Evolutionary conservation across 2,888 invertebrate species (phyloP).

Genomic region (Merodon equestris): DNA sequence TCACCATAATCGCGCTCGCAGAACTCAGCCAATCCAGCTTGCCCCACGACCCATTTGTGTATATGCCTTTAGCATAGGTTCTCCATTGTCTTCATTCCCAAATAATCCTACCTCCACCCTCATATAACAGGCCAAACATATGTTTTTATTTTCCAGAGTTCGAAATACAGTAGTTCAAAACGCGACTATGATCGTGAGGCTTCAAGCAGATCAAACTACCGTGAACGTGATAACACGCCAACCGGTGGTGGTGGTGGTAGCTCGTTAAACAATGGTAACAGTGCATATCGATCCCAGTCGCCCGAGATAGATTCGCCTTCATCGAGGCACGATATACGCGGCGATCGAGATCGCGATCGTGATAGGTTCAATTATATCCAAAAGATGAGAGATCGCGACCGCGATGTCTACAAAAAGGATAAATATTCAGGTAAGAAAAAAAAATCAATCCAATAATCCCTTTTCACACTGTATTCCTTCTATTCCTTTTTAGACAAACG

Average conservation of each 20-base stretch:
- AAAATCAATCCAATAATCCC: constrained; percentile 10
- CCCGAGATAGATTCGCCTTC: constrained; percentile 86
- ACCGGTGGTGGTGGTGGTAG: constrained; percentile 72
- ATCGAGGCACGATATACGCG: constrained; percentile 78
- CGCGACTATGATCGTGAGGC: constrained; percentile 82
- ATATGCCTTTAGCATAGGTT: no score
- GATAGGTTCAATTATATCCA: constrained; percentile 80
- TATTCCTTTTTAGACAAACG: constrained; percentile 83
- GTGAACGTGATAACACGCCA: constrained; percentile 78
- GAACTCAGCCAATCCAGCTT: no score
- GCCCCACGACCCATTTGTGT: no score
- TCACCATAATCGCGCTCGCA: no score
- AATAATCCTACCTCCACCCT: no score
- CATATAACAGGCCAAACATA: no score
- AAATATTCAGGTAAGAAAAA: constrained; percentile 88
- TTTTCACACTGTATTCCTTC: neutral
- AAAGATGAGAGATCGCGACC: constrained; percentile 82
- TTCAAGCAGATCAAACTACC: constrained; percentile 77
- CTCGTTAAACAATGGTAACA: constrained; percentile 82
- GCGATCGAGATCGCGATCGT: constrained; percentile 79
- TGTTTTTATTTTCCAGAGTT: constrained; percentile 81
- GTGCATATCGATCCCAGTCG: constrained; percentile 86
- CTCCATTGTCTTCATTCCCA: no score
- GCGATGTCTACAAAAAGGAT: constrained; percentile 94
- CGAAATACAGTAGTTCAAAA: constrained; percentile 89